A percentile compares a stretch with the other conserved stretches of the same genome.
Evolutionary conservation across 2,888 invertebrate species (phyloP).

Genomic region (Caradrina clavipalpis): DNA sequence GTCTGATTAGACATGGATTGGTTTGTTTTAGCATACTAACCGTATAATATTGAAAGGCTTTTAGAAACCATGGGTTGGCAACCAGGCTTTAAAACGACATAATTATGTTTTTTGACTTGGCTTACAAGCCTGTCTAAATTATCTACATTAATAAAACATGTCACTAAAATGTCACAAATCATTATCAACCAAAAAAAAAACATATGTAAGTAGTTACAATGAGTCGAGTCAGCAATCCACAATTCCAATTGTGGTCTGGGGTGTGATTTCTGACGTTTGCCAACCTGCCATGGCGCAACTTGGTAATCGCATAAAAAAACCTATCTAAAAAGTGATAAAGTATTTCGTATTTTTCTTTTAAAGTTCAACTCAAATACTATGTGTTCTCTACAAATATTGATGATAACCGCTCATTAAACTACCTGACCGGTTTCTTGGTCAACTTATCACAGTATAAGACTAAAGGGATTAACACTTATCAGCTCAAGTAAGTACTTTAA

Average conservation of each 20-base stretch:
- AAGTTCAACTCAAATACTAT: too few relatives aligned
- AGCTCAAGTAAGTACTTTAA: too few relatives aligned
- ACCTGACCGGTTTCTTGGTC: not conserved
- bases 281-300: not conserved
- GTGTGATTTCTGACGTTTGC: not conserved
- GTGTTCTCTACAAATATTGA: not conserved
- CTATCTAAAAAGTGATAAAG: not conserved
- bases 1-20: too few relatives aligned
- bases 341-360: not conserved
- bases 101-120: not conserved
- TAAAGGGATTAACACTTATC: not conserved
- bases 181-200: conserved; percentile 2
- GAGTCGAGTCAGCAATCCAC: conserved; percentile 2
- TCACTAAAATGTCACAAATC: conserved; percentile 23
- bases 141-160: conserved; percentile 1
- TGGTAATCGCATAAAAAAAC: not conserved
- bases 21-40: not conserved
- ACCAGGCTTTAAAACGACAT: conserved; percentile 1
- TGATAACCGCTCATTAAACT: not conserved
- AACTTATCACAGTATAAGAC: not conserved
- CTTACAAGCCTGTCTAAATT: conserved; percentile 14
- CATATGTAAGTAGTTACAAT: conserved; percentile 9
- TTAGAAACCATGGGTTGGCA: not conserved
- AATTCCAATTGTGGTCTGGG: too few relatives aligned
- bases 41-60: not conserved